A percentile compares a stretch with the other conserved stretches of the same genome.
These are phyloP conservation scores for Trichonephila inaurata DNA, from an alignment of 1,140 invertebrate genomes.

Conservation along the genomic window DNA sequence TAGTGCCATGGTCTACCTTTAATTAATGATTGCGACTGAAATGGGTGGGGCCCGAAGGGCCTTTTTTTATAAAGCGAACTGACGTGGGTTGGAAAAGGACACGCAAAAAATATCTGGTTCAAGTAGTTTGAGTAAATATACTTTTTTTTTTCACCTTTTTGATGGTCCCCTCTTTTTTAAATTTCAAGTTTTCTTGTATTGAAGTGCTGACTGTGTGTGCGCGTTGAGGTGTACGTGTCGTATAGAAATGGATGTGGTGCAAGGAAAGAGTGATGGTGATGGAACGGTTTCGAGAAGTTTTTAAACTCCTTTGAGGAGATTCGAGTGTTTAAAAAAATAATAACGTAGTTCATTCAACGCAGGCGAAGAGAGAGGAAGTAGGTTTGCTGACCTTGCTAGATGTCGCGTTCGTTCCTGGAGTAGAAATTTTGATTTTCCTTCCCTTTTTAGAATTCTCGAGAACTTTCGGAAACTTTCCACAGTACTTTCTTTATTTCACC, in stretches of 20 bases:
- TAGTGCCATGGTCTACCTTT: not conserved
- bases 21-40: constrained; percentile 12
- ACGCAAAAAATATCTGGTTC: not conserved
- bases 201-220: not conserved
- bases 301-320: not conserved
- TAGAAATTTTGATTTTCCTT: too few species aligned
- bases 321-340: not conserved
- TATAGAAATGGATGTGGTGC: not conserved
- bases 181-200: not conserved
- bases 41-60: not conserved
- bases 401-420: too few species aligned
- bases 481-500: too few species aligned
- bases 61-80: not conserved
- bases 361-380: not conserved
- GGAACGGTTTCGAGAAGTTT: not conserved
- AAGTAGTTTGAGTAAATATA: constrained; percentile 26
- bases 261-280: not conserved
- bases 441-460: too few species aligned
- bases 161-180: not conserved
- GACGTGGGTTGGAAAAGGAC: not conserved
- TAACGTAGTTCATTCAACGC: not conserved
- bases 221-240: not conserved
- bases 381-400: not conserved
- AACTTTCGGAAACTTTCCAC: too few species aligned
- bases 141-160: not conserved